Evolutionary conservation across 2,113 vertebrate genomes (phyloP).

Genomic region (Brachypodius melanocephalos): DNA sequence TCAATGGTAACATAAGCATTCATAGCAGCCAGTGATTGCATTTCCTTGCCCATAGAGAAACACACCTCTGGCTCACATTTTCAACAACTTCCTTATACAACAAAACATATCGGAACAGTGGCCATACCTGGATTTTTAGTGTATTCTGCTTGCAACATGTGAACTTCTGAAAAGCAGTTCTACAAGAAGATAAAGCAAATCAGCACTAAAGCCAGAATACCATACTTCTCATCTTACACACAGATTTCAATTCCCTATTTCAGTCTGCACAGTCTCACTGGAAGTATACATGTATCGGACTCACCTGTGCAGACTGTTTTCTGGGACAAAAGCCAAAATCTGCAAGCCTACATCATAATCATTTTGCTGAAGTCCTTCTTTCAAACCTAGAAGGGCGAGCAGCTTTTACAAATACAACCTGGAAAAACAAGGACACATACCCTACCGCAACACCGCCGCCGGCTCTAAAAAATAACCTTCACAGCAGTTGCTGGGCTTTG

Average conservation of each 20-base stretch:
- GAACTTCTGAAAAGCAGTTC: background rate
- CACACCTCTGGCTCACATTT: background rate
- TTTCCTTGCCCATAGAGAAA: background rate
- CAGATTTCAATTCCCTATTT: background rate
- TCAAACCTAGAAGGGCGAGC: background rate
- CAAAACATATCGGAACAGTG: background rate
- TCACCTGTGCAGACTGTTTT: background rate
- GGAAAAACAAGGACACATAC: background rate
- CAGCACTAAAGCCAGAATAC: background rate
- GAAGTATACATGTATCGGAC: accelerated
- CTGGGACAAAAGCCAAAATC: background rate
- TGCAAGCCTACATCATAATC: background rate
- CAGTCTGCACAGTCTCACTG: background rate
- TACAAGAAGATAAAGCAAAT: background rate
- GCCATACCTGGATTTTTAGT: background rate
- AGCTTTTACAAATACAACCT: background rate
- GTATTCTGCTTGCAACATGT: background rate
- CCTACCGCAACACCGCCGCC: background rate
- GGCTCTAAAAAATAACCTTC: background rate
- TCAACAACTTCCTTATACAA: background rate
- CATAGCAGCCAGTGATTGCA: background rate
- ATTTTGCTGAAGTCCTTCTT: background rate
- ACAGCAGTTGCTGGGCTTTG: background rate
- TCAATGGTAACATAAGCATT: background rate
- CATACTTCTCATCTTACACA: background rate